These are phyloP conservation scores for Sturnira hondurensis DNA, from an alignment of 2,113 vertebrate species.

Conservation along the genomic window DNA sequence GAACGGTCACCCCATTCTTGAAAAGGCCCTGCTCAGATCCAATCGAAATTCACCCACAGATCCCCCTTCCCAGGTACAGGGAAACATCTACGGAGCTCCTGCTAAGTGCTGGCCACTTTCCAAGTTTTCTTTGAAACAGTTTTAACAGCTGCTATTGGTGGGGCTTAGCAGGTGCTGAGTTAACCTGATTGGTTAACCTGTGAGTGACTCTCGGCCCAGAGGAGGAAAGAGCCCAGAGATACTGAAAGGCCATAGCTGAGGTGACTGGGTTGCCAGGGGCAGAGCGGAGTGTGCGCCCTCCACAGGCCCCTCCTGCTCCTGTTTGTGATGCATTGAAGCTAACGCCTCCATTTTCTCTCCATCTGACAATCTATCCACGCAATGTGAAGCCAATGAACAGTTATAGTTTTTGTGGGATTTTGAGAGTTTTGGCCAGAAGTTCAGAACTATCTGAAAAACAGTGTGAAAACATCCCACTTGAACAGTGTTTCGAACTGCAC, in stretches of 20 bases:
- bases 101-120: not conserved
- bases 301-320: not conserved
- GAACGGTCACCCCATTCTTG: slow-evolving; percentile 8
- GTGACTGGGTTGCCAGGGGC: not conserved
- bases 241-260: not conserved
- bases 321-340: not conserved
- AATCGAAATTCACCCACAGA: not conserved
- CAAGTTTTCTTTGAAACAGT: not conserved
- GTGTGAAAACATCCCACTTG: not conserved
- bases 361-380: not conserved
- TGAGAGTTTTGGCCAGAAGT: slow-evolving; percentile 26
- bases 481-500: not conserved
- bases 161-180: not conserved
- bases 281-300: accelerated
- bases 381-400: not conserved
- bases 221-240: not conserved
- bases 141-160: not conserved
- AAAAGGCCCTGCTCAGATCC: not conserved
- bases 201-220: accelerated
- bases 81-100: not conserved
- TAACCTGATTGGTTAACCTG: not conserved
- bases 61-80: not conserved
- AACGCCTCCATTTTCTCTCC: not conserved
- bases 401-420: slow-evolving; percentile 37
- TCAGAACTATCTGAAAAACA: slow-evolving; percentile 14